Conservation (phyloP, 2,797 vertebrate genomes). For the Sebastes steindachneri region DNA sequence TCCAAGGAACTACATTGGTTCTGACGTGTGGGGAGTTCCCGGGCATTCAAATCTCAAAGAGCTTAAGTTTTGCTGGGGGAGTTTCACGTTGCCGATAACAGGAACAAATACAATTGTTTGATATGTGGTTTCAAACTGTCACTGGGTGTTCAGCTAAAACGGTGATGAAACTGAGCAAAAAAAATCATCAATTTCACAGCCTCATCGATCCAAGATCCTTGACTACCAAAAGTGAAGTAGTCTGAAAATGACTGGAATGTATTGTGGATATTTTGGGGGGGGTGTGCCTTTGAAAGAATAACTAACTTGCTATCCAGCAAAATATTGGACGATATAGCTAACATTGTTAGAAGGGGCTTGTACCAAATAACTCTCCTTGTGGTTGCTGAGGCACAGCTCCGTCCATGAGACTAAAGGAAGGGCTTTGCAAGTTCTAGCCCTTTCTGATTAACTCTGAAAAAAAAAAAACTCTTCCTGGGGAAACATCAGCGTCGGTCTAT, state of each 20-base stretch:
- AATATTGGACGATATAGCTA: not conserved
- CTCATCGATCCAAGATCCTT: not conserved
- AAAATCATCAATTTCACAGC: not conserved
- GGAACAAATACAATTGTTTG: slow-evolving; percentile 2
- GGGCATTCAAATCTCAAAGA: not conserved
- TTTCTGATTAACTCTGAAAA: not conserved
- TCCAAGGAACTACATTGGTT: not conserved
- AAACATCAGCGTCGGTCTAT: not conserved
- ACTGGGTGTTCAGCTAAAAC: not conserved
- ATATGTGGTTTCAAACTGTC: slow-evolving; percentile 11
- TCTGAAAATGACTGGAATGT: not conserved
- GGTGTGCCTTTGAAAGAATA: not conserved
- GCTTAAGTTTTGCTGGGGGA: not conserved
- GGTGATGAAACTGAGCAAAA: not conserved
- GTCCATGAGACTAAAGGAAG: not conserved
- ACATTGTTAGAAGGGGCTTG: not conserved
- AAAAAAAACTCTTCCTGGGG: not conserved
- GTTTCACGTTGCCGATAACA: slow-evolving; percentile 2
- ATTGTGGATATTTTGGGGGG: not conserved
- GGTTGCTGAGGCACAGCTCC: not conserved
- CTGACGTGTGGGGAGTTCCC: slow-evolving; percentile 22
- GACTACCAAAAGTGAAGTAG: not conserved
- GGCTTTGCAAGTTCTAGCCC: not conserved
- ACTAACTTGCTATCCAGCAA: not conserved
- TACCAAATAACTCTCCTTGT: not conserved